phyloP scores from a whole-genome alignment of 1,140 invertebrate species.

The Tetraneura akinire region DNA sequence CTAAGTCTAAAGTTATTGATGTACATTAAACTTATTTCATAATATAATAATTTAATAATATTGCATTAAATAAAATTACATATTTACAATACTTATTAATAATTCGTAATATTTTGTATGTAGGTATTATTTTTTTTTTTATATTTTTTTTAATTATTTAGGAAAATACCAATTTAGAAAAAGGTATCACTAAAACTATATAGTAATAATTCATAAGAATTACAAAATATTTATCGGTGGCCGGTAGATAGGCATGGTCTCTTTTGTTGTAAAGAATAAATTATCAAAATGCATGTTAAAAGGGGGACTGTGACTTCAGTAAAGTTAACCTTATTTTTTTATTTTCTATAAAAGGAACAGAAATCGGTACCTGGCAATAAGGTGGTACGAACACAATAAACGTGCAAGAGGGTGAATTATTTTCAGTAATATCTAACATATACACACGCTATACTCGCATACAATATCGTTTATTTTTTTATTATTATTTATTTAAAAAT shows the following conservation, averaged over 20 bases:
- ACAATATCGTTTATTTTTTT: conserved; percentile 37
- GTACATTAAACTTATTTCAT: too few species aligned
- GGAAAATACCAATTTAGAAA: too few species aligned
- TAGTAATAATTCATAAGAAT: neutral
- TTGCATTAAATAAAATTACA: too few species aligned
- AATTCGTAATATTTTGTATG: too few species aligned
- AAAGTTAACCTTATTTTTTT: conserved; percentile 50
- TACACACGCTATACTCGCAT: conserved; percentile 44
- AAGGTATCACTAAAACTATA: too few species aligned
- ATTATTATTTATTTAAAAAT: conserved; percentile 4
- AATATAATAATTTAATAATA: too few species aligned
- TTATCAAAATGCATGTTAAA: conserved; percentile 19
- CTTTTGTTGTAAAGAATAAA: conserved; percentile 3
- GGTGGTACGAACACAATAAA: conserved; percentile 46
- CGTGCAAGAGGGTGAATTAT: conserved; percentile 33
- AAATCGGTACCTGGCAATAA: conserved; percentile 28
- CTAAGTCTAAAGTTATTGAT: too few species aligned
- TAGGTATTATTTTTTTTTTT: too few species aligned
- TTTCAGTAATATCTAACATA: conserved; percentile 31
- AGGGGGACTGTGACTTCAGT: conserved; percentile 24
- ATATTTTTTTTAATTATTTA: too few species aligned
- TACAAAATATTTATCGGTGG: neutral
- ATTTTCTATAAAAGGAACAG: conserved; percentile 16
- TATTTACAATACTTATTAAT: too few species aligned
- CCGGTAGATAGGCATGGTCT: neutral